Evolutionary conservation across 53 echinoderm and acorn worm genomes (phyloP).

Genomic region (Holothuria scabra): DNA sequence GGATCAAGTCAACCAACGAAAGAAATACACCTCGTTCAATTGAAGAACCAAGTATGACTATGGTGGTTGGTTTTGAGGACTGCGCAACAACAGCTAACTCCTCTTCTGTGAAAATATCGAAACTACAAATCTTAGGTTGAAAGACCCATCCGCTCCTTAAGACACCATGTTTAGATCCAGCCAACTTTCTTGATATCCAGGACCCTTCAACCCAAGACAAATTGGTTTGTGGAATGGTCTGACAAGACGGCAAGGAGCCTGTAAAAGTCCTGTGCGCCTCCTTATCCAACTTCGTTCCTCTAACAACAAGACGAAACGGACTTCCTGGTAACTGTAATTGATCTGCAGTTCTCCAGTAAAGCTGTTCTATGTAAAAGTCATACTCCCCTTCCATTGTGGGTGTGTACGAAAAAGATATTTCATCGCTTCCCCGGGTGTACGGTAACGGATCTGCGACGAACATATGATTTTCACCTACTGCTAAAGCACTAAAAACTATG

Average conservation of each 20-base stretch:
- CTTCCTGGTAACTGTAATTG: neutral
- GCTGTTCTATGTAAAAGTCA: neutral
- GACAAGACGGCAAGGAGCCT: neutral
- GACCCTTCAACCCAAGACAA: neutral
- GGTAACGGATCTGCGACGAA: neutral
- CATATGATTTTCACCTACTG: conserved; percentile 5
- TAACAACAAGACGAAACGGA: conserved; percentile 1
- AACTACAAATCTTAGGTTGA: neutral
- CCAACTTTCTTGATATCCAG: neutral
- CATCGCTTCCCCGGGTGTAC: neutral
- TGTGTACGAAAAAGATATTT: neutral
- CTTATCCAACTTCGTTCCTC: neutral
- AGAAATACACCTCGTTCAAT: conserved; percentile 24
- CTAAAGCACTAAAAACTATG: no score
- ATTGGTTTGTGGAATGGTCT: neutral
- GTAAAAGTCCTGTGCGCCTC: neutral
- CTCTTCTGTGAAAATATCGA: conserved; percentile 7
- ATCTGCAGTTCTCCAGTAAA: neutral
- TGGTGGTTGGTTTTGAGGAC: neutral
- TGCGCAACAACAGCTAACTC: neutral
- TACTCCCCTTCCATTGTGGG: neutral
- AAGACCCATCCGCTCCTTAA: neutral
- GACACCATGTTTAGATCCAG: neutral
- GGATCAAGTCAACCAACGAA: neutral
- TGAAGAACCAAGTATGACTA: neutral